These are phyloP conservation scores for Lutraria lutraria DNA, from an alignment of 2,888 invertebrate species.

Conservation along the genomic window DNA sequence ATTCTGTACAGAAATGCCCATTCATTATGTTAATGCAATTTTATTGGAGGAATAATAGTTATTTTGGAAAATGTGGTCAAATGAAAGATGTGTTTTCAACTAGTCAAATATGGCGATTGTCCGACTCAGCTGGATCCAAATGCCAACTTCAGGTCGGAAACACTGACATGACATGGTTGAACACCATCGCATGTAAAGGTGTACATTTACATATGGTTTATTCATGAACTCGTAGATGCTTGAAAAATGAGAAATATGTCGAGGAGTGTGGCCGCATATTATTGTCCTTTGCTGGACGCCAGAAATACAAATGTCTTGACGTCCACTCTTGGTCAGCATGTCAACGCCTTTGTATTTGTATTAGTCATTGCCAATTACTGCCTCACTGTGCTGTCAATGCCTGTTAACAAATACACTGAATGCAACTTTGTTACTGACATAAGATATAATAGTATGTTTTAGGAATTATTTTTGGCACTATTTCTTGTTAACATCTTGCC, in stretches of 20 bases:
- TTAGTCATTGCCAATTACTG: conserved; percentile 24
- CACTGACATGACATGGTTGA: conserved; percentile 47
- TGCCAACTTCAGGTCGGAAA: conserved; percentile 41
- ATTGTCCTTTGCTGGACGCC: conserved; percentile 20
- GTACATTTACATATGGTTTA: conserved; percentile 43
- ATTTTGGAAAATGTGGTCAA: conserved; percentile 35
- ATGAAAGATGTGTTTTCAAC: conserved; percentile 21
- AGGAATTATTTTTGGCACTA: background rate
- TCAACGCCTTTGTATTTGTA: conserved; percentile 11
- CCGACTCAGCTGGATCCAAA: conserved; percentile 41
- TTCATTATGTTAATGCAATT: conserved; percentile 65
- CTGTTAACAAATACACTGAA: background rate
- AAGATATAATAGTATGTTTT: background rate
- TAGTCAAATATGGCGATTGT: conserved; percentile 33
- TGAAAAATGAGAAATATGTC: conserved; percentile 33
- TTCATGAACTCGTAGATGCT: conserved; percentile 23
- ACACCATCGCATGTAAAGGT: conserved; percentile 25
- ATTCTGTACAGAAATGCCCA: conserved; percentile 45
- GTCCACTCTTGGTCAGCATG: conserved; percentile 10
- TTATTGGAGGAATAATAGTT: conserved; percentile 42
- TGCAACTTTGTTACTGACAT: background rate
- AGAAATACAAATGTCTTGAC: conserved; percentile 9
- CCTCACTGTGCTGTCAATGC: background rate
- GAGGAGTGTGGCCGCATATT: conserved; percentile 43
- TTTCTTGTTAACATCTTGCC: no score